These are phyloP conservation scores for Stichopus chloronotus DNA, from an alignment of 35 echinoderm and acorn worm species.

Conservation along the genomic window DNA sequence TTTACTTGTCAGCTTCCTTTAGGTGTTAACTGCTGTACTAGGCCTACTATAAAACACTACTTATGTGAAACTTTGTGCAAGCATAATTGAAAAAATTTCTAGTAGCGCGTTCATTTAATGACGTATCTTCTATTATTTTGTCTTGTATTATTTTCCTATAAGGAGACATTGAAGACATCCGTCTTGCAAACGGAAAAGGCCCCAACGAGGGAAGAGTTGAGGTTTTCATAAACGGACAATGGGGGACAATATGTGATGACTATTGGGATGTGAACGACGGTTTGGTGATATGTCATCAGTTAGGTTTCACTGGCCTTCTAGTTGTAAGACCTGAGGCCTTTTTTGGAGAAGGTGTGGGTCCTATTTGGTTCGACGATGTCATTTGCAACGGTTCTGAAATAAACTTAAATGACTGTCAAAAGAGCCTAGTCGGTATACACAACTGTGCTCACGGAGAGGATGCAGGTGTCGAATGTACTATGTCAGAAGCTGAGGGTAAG, in stretches of 20 bases:
- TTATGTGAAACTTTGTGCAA: no score
- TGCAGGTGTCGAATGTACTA: background rate
- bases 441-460: background rate
- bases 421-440: background rate
- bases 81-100: no score
- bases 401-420: background rate
- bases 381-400: background rate
- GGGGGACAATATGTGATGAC: slow-evolving; percentile 26
- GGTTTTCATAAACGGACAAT: background rate
- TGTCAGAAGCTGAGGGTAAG: no score
- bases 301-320: background rate
- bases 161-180: background rate
- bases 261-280: background rate
- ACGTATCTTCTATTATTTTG: no score
- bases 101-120: no score
- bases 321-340: background rate
- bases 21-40: no score
- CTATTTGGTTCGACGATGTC: slow-evolving; percentile 14
- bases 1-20: no score
- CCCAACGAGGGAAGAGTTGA: background rate
- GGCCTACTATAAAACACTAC: no score
- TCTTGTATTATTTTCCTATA: background rate
- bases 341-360: background rate
- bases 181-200: background rate
- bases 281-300: background rate